phyloP scores from a whole-genome alignment of 2,797 vertebrate genomes.

The Gambelia wislizenii region DNA sequence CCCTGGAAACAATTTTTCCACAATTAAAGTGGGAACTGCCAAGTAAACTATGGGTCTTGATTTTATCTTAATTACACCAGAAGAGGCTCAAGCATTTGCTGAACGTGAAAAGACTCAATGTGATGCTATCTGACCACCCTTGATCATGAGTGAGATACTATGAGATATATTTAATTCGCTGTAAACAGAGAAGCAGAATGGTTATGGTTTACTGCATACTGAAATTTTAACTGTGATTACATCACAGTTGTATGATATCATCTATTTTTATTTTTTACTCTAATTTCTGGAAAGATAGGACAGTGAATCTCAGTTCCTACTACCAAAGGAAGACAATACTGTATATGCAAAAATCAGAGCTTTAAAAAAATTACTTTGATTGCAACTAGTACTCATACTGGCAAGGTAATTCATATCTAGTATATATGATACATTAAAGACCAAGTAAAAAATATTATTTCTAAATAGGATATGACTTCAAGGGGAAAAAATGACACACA shows the following conservation, averaged over 20 bases:
- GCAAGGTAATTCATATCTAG: not conserved
- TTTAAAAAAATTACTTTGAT: too few relatives aligned
- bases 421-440: not conserved
- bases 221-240: not conserved
- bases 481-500: not conserved
- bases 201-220: not conserved
- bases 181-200: not conserved
- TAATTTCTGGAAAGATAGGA: not conserved
- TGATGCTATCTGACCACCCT: not conserved
- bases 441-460: not conserved
- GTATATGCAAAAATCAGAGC: too few relatives aligned
- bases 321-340: not conserved
- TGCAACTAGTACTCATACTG: too few relatives aligned
- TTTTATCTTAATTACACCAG: not conserved
- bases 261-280: conserved; percentile 2
- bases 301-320: not conserved
- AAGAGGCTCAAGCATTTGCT: not conserved
- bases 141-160: not conserved
- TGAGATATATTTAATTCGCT: not conserved
- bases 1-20: not conserved
- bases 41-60: not conserved
- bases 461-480: not conserved
- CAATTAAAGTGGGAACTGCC: not conserved
- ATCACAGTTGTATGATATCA: too few relatives aligned
- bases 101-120: not conserved